Evolutionary conservation across 1,140 invertebrate genomes (phyloP), one percentile per base, ranked within the genome.

Genomic region (Portunus trituberculatus): DNA sequence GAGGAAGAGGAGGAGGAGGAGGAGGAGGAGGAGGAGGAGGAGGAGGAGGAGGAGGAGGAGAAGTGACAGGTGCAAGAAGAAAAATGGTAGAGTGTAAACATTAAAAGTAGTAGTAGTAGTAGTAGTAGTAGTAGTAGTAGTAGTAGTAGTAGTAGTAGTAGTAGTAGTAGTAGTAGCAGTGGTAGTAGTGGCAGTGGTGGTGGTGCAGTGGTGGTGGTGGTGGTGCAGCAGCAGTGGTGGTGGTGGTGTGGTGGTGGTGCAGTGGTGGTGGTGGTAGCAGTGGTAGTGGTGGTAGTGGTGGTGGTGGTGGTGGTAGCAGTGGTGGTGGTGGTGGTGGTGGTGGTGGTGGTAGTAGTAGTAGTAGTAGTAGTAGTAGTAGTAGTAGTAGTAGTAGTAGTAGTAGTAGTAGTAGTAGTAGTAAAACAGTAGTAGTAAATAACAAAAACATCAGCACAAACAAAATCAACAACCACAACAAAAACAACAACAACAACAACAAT

Each of bases 111-210:
- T 76, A 76, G 20, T 76, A 76, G 67, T 76, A 76, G 67, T 76
- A 76, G 67, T 76, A 76, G 67, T 76, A 76, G 67, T 76, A 76
- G 67, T 76, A 76, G 67, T 76, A 76, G 67, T 76, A 76, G 67
- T 76, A 76, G 67, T 76, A 76, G 67, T 76, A 76, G 67, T 76
- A 76, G 67, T 76, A 76, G 67, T n/a, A 76, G 67, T 76, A 76
- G 67, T 76, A 76, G 67, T 76, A 76, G 67, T 76, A 76, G 67
- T 76, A 76, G 67, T 76, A 76, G 67, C n/a, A 76, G 59, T 76
- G 20, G 59, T 76, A 76, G 59, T 76, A 76, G 59, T 76, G 20
- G 59, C 20, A 76, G 59, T 4, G 20, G 59, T 25, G 20, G 59
- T 76, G 20, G 48, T 52, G n/a, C n/a, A 52, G 48, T 52, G 14